These are phyloP conservation scores for Meloe dianella DNA, from an alignment of 2,888 invertebrate species.

Conservation along the genomic window DNA sequence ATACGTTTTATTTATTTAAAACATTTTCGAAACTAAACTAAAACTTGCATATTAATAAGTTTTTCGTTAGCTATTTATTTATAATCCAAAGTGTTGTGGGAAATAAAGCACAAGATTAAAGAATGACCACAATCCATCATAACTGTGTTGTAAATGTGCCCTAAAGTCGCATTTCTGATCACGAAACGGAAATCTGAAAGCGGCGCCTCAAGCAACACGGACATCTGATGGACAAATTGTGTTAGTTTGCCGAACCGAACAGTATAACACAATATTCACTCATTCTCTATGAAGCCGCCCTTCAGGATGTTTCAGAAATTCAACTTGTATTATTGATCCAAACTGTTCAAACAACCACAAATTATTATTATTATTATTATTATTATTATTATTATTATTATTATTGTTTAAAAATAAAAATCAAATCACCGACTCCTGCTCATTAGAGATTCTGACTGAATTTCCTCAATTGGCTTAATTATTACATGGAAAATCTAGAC, in stretches of 20 bases:
- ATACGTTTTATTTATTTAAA: conserved; percentile 26
- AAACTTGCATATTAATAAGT: no score
- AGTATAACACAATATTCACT: conserved; percentile 30
- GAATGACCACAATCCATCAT: conserved; percentile 46
- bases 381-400: background rate
- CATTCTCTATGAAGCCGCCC: background rate
- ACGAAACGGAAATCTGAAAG: conserved; percentile 47
- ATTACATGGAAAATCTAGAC: background rate
- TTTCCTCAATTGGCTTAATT: conserved; percentile 3
- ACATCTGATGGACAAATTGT: conserved; percentile 54
- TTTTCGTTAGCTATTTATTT: no score
- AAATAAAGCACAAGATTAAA: background rate
- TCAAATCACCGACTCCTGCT: background rate
- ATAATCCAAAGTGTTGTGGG: background rate
- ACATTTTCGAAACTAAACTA: no score
- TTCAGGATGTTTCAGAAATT: background rate
- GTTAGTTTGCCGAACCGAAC: conserved; percentile 44
- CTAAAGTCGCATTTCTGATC: conserved; percentile 42
- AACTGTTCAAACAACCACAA: background rate
- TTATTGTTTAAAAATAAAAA: background rate
- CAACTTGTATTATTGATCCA: background rate
- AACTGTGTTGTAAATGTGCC: conserved; percentile 46
- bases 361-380: background rate
- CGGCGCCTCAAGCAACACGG: conserved; percentile 45
- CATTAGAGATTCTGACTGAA: background rate